phyloP scores from a whole-genome alignment of 1,140 invertebrate species.

The Zaprionus camerounensis region DNA sequence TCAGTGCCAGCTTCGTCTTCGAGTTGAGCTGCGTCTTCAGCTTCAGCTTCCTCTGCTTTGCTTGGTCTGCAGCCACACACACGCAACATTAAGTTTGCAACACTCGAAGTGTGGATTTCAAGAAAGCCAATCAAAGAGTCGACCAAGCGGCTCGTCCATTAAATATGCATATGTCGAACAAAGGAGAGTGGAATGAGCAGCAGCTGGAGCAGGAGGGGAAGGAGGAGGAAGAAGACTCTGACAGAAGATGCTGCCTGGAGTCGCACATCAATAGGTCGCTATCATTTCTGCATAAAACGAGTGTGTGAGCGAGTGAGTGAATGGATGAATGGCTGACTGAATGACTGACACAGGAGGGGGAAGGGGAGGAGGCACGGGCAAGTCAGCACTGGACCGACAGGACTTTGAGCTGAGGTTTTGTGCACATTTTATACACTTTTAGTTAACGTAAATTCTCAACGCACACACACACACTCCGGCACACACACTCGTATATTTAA shows the following conservation, averaged over 20 bases:
- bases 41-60: neutral
- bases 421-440: constrained; percentile 80
- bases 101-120: constrained; percentile 58
- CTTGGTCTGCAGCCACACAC: constrained; percentile 8
- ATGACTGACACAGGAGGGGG: too few relatives aligned
- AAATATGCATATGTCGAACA: constrained; percentile 48
- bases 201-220: neutral
- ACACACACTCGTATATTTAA: constrained; percentile 68
- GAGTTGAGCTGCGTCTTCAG: neutral
- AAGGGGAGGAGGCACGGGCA: too few relatives aligned
- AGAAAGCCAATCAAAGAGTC: constrained; percentile 52
- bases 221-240: constrained; percentile 3
- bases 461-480: constrained; percentile 4
- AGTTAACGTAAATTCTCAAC: constrained; percentile 73
- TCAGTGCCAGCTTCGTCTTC: neutral
- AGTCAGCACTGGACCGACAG: constrained; percentile 39
- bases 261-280: constrained; percentile 46
- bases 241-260: constrained; percentile 3
- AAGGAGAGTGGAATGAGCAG: constrained; percentile 36
- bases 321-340: constrained; percentile 48
- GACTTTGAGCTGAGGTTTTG: constrained; percentile 46
- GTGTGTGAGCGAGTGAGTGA: constrained; percentile 3
- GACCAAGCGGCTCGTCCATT: constrained; percentile 32
- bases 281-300: constrained; percentile 69
- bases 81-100: constrained; percentile 50